Base-by-base conservation (phyloP, 2,888 invertebrate species). In the Baronia brevicornis region DNA sequence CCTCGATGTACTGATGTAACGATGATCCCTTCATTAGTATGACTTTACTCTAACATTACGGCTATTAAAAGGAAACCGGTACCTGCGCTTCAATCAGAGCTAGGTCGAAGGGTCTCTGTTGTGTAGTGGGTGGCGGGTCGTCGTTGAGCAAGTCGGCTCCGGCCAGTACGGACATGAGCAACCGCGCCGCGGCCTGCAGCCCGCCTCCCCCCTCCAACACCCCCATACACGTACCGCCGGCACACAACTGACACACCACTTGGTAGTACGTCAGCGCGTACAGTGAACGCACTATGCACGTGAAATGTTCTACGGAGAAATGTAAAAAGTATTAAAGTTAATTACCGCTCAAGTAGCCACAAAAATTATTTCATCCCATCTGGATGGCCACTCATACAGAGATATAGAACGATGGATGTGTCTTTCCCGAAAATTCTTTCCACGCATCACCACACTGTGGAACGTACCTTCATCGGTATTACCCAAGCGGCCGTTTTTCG, bases 211-310 rank as follows among this genome's bases (percentile, higher is more conserved):
- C 31, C 17, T 41, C 54, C 5, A 51, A 64, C 15, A 87, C 74
- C 38, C 85, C 82, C 12, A 91, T 91, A 21, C 82, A 80, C 24
- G 89, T 88, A 20, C 88, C 87, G 57, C 91, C 80, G 42, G 91
- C 91, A 33, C 91, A 89, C 41, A 95, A 84, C 72, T 94, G 93
- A 31, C 92, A 88, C 43, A 96, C 88, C 26, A 95, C 91, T 87
- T 97, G 96, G 70, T 96, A 92, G 80, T 94, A 96, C 39, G 92
- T 86, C 42, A 97, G 87, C 68, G 96, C 94, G 85, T 94, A 97
- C 44, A 96, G 87, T 44, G 93, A 90, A 66, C 93, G 92, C 2
- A 96, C 93, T 54, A 96, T 90, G 61, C 92, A 91, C 1, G 92
- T 92, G 78, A 94, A 96, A 67, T 95, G 95, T 29, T 91, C 96